These are phyloP conservation scores for Pao palembangensis DNA, from an alignment of 2,113 vertebrate species.

Conservation along the genomic window DNA sequence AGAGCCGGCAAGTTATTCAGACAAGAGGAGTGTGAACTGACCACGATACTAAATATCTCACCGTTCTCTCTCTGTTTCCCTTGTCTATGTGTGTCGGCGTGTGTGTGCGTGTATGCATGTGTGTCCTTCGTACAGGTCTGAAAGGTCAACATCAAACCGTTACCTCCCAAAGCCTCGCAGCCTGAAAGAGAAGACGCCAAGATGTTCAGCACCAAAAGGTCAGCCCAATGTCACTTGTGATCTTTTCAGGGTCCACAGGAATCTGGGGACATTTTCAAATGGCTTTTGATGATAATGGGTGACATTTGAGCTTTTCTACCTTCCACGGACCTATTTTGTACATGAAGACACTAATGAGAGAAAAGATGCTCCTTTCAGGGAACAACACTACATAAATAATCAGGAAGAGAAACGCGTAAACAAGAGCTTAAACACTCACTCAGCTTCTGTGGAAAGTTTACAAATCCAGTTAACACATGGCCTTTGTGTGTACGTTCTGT, in stretches of 20 bases:
- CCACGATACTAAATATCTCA: constrained; percentile 53
- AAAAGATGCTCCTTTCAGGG: constrained; percentile 14
- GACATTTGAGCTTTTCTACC: constrained; percentile 37
- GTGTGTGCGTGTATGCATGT: constrained; percentile 1
- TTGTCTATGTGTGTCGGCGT: constrained; percentile 5
- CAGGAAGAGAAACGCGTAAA: constrained; percentile 1
- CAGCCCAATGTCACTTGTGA: constrained; percentile 66
- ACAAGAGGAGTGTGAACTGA: constrained; percentile 24
- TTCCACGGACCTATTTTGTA: constrained; percentile 13
- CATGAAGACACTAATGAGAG: constrained; percentile 2
- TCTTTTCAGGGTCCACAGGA: constrained; percentile 40
- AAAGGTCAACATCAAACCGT: constrained; percentile 57
- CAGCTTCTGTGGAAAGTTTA: constrained; percentile 1
- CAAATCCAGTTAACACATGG: constrained; percentile 14
- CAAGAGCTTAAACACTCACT: constrained; percentile 6
- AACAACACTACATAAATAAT: not conserved
- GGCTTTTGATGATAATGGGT: constrained; percentile 32
- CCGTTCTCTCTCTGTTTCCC: constrained; percentile 42
- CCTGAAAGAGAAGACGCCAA: constrained; percentile 68
- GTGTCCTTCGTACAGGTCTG: constrained; percentile 50
- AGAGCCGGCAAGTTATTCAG: constrained; percentile 4
- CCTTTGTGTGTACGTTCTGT: constrained; percentile 39
- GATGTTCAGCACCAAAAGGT: constrained; percentile 95
- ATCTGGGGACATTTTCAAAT: constrained; percentile 36
- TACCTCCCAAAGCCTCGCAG: constrained; percentile 55